Evolutionary conservation across 2,113 vertebrate genomes (phyloP).

Genomic region (Urocitellus parryii): DNA sequence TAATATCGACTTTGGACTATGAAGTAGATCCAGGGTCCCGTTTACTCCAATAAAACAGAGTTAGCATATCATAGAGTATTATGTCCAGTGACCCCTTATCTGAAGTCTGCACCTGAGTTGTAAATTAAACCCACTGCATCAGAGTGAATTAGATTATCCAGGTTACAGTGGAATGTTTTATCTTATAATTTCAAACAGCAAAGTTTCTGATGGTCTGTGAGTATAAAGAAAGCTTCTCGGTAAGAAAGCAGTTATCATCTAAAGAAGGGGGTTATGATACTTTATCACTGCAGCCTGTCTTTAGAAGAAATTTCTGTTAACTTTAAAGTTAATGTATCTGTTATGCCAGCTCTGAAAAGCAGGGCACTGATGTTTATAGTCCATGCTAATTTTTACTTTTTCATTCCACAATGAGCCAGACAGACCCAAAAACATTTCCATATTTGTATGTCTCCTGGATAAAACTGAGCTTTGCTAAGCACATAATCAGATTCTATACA

Average conservation of each 20-base stretch:
- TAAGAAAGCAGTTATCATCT: background rate
- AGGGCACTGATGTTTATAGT: background rate
- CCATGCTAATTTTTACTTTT: background rate
- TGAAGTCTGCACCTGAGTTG: background rate
- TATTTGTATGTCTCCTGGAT: background rate
- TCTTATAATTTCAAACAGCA: background rate
- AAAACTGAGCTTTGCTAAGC: background rate
- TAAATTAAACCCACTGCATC: background rate
- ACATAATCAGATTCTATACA: background rate
- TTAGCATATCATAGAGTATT: background rate
- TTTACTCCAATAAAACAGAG: slow-evolving; percentile 16
- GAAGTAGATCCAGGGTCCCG: background rate
- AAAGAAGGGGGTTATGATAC: background rate
- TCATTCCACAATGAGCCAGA: slow-evolving; percentile 1
- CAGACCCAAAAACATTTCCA: background rate
- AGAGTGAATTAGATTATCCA: background rate
- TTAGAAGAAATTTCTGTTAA: background rate
- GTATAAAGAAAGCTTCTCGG: slow-evolving; percentile 19
- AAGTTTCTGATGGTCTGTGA: background rate
- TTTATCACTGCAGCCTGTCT: background rate
- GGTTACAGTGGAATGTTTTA: background rate
- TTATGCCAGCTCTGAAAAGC: background rate
- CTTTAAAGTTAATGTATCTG: background rate
- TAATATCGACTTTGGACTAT: background rate
- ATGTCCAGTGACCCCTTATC: background rate